Conservation (phyloP, 2,888 invertebrate species). For the Eremobia ochroleuca region DNA sequence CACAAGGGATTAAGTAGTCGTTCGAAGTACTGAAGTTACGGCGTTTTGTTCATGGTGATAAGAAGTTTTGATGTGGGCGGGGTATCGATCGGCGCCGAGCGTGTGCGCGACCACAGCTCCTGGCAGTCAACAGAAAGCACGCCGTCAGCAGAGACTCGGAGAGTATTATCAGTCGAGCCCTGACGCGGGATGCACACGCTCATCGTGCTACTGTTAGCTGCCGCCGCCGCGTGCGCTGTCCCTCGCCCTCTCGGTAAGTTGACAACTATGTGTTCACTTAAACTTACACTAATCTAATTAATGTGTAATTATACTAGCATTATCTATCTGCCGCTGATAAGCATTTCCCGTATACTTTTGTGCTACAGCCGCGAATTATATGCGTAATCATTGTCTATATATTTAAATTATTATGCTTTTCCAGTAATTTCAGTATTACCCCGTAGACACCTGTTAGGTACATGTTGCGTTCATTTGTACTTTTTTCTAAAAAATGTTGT, state of each 20-base stretch:
- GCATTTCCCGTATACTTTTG: constrained; percentile 64
- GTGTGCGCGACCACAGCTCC: constrained; percentile 77
- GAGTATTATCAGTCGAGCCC: constrained; percentile 59
- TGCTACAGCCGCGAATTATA: constrained; percentile 56
- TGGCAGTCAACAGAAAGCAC: constrained; percentile 79
- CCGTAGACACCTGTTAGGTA: constrained; percentile 73
- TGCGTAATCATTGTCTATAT: not conserved
- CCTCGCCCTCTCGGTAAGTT: constrained; percentile 82
- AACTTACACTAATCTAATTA: constrained; percentile 22
- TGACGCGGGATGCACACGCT: constrained; percentile 79
- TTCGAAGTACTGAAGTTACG: constrained; percentile 63
- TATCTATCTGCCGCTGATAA: constrained; percentile 67
- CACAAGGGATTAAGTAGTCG: constrained; percentile 51
- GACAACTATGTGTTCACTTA: constrained; percentile 30
- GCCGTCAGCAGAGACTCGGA: constrained; percentile 66
- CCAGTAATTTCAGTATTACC: constrained; percentile 2
- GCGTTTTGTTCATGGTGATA: constrained; percentile 62
- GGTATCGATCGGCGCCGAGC: constrained; percentile 87
- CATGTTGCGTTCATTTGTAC: constrained; percentile 57
- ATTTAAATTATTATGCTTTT: constrained; percentile 30
- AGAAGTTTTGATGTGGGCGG: constrained; percentile 85
- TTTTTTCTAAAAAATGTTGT: not conserved
- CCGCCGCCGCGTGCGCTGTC: constrained; percentile 76
- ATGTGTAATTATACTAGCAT: constrained; percentile 13
- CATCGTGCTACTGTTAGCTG: constrained; percentile 73